Base-by-base conservation (phyloP, 2,888 invertebrate species). In the Tetranychus truncatus region DNA sequence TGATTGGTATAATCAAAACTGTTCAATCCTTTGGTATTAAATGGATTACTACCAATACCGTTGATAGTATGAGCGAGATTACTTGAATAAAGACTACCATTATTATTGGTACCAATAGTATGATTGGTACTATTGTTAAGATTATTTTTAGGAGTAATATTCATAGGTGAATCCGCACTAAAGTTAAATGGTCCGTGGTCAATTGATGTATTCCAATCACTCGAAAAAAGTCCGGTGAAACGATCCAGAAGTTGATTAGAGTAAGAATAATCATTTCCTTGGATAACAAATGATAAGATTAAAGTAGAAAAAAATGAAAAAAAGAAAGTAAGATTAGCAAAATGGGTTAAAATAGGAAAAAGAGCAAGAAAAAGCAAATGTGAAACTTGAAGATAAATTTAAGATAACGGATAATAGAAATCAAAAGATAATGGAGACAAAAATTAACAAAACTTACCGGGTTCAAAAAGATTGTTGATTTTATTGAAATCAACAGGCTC, bases 401-500 rank as follows among this genome's bases (percentile, higher is more conserved):
- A 34, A 34, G 34, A 34, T 34, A 34, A 34, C 4, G 34, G 34
- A 34, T 34, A 34, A 34, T 34, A 34, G 34, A 34, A 34, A 34
- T 34, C 34, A 34, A 34, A 34, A 34, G 34, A 34, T 34, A 34
- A 34, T 34, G 34, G 5, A 34, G 5, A 5, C 1, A 34, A 34
- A 34, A 34, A 34, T 34, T 34, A 34, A 34, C 34, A 34, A 34
- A 34, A 34, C 34, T 34, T 34, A 34, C 34, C 34, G 66, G 66
- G 20, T 18, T 66, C 66, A 66, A 66, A 66, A 7, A 20, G 66
- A 66, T 18, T 18, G 66, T 20, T 66, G 6, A 66, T 20, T 20
- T 66, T 66, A 24, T 69, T 24, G 21, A 24, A 72, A 34, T 73
- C 73, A 8, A 73, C 9, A 11, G 73, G 73, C 34, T 73, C 34